Conservation (phyloP, 2,888 invertebrate genomes). For the Leptura quadrifasciata region DNA sequence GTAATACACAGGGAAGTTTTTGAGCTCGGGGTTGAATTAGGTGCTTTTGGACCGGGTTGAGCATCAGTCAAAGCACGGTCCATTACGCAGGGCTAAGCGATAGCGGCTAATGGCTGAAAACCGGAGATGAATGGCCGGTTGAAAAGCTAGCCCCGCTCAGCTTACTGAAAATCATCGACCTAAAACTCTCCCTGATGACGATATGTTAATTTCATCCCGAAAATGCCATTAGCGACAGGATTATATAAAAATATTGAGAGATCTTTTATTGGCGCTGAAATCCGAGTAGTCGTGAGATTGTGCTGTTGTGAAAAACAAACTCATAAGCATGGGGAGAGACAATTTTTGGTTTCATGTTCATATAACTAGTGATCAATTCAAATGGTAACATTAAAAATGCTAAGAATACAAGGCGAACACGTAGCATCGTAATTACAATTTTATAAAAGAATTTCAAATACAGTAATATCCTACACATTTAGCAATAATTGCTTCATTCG, state of each 20-base stretch:
- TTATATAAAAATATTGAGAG: constrained; percentile 48
- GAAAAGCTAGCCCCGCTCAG: constrained; percentile 60
- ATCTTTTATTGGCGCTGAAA: constrained; percentile 28
- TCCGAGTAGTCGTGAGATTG: background rate
- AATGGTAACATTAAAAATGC: background rate
- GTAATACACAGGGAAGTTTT: constrained; percentile 33
- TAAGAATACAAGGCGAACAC: background rate
- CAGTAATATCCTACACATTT: too few species aligned
- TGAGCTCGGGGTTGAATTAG: constrained; percentile 31
- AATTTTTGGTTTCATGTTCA: background rate
- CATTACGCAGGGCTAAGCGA: constrained; percentile 71
- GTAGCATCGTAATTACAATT: background rate
- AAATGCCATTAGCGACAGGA: constrained; percentile 51
- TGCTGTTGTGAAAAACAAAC: constrained; percentile 12
- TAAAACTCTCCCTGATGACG: constrained; percentile 59
- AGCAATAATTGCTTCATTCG: too few species aligned
- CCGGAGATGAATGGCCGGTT: constrained; percentile 72
- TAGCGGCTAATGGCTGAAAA: constrained; percentile 73
- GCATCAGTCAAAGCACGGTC: constrained; percentile 64
- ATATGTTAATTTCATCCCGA: constrained; percentile 63
- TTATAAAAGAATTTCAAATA: too few species aligned
- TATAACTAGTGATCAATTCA: background rate
- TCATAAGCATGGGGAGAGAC: constrained; percentile 9
- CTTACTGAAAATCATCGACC: constrained; percentile 57
- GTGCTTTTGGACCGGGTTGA: constrained; percentile 39